Conservation (phyloP, 2,888 invertebrate genomes). For the Leptothorax acervorum region DNA sequence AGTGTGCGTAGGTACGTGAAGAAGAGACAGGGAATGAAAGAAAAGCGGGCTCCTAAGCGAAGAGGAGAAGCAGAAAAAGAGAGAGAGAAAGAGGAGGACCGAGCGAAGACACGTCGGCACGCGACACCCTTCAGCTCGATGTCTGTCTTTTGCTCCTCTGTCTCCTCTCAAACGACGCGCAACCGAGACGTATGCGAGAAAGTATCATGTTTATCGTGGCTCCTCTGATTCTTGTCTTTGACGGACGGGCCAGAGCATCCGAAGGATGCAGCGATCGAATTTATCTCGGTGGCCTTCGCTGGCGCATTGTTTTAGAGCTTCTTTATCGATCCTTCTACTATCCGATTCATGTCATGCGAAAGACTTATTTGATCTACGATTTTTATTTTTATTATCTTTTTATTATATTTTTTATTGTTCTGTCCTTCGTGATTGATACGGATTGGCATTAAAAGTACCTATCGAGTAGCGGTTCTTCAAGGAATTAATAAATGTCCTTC, state of each 20-base stretch:
- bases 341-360: neutral
- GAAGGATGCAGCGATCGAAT: slow-evolving; percentile 6
- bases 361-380: neutral
- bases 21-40: slow-evolving; percentile 24
- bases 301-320: neutral
- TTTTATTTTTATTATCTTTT: neutral
- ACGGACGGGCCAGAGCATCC: neutral
- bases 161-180: slow-evolving; percentile 18
- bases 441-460: neutral
- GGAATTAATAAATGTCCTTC: neutral
- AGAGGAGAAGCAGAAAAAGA: slow-evolving; percentile 53
- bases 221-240: slow-evolving; percentile 31
- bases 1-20: slow-evolving; percentile 22
- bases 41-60: slow-evolving; percentile 21
- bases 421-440: neutral
- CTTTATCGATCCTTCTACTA: neutral
- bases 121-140: slow-evolving; percentile 66
- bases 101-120: slow-evolving; percentile 66
- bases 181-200: slow-evolving; percentile 51
- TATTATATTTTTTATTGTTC: neutral
- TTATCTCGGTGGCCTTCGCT: slow-evolving; percentile 4
- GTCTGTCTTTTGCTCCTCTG: slow-evolving; percentile 12
- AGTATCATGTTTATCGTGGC: slow-evolving; percentile 57
- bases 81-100: slow-evolving; percentile 21
- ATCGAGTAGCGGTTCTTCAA: neutral